Evolutionary conservation across 2,797 vertebrate species (phyloP).

Genomic region (Brotogeris chrysoptera): DNA sequence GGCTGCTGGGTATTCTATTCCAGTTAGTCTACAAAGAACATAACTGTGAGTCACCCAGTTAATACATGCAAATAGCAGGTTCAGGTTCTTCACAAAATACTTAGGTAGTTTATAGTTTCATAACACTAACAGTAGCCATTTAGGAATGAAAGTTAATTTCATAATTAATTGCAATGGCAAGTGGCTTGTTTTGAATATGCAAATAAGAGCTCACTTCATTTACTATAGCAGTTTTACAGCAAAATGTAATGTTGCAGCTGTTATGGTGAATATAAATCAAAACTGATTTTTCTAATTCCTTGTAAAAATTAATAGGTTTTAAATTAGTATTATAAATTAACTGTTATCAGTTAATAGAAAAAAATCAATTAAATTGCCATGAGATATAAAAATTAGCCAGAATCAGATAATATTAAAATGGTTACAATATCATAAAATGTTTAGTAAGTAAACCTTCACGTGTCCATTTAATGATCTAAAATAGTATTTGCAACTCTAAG

Average conservation of each 20-base stretch:
- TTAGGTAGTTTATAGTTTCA: neutral
- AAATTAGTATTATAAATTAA: conserved; percentile 10
- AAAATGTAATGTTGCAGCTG: neutral
- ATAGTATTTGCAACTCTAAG: neutral
- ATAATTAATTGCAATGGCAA: neutral
- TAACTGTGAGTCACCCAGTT: neutral
- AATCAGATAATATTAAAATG: neutral
- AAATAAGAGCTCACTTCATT: neutral
- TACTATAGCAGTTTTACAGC: neutral
- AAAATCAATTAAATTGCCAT: neutral
- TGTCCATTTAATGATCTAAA: neutral
- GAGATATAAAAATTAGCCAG: neutral
- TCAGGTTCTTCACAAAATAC: neutral
- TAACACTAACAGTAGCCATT: neutral
- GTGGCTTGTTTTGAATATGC: neutral
- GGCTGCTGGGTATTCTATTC: neutral
- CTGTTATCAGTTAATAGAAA: neutral
- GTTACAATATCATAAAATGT: neutral
- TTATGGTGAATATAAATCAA: neutral
- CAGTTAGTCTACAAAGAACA: neutral
- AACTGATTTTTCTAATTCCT: neutral
- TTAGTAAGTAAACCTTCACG: neutral
- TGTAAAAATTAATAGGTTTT: neutral
- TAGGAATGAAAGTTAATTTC: neutral
- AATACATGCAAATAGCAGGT: neutral